phyloP scores from a whole-genome alignment of 2,888 invertebrate species.

The Noctua fimbriata region DNA sequence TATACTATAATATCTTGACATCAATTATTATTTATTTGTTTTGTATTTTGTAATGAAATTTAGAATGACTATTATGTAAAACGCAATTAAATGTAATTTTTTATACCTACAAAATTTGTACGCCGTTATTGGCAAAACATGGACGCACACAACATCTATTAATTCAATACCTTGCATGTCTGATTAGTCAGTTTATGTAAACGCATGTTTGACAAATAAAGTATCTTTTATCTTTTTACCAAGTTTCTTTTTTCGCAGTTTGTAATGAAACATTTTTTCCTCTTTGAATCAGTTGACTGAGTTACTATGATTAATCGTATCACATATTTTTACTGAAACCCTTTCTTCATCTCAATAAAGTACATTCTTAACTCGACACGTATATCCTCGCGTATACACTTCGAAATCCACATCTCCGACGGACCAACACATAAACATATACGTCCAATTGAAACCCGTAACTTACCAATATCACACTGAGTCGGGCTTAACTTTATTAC shows the following conservation, averaged over 20 bases:
- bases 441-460: slow-evolving; percentile 32
- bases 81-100: too few relatives aligned
- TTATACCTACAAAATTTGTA: too few relatives aligned
- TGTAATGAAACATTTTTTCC: background rate
- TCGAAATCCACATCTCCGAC: background rate
- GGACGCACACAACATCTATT: too few relatives aligned
- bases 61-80: too few relatives aligned
- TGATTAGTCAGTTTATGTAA: too few relatives aligned
- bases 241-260: background rate
- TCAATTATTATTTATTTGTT: too few relatives aligned
- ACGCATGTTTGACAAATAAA: too few relatives aligned
- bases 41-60: too few relatives aligned
- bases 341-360: background rate
- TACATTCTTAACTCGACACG: background rate
- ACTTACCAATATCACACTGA: slow-evolving; percentile 62
- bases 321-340: background rate
- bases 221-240: too few relatives aligned
- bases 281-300: background rate
- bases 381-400: background rate
- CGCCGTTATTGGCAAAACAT: too few relatives aligned
- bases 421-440: slow-evolving; percentile 22
- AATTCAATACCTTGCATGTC: too few relatives aligned
- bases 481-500: slow-evolving; percentile 66
- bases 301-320: background rate
- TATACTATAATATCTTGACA: too few relatives aligned